Base-by-base conservation (phyloP, 2,888 invertebrate genomes). In the Drosophila falleni region DNA sequence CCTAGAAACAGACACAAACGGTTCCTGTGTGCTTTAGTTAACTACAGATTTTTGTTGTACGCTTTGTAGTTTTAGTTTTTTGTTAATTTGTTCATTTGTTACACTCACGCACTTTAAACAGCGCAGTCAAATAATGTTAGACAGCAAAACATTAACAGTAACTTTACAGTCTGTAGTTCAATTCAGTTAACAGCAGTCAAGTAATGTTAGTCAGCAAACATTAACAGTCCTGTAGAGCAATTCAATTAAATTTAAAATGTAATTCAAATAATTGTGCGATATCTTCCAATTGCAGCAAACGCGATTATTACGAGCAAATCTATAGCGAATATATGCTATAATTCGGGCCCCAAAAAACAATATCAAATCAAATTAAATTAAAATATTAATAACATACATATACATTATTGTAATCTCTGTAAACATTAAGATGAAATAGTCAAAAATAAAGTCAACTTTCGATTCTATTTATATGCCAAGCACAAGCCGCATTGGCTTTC, bases 211-310 rank as follows among this genome's bases (percentile, higher is more conserved):
- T 37, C 42, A 33, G 26, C 26, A 26, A 49, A 49, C 42, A 50
- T 16, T 33, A 66, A 55, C 51, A 64, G 53, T 51, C 19, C 29
- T 8, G 29, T 44, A 35, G 35, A 39, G 31, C 50, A 33, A 13
- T 23, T 26, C 23, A 26, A 9, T 55, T 26, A 62, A 62, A 23
- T 33, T n/a, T 49, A 33, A 49, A 54, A 62, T 44, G 44, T 80
- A 68, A 75, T 65, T 39, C 58, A 68, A 68, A 64, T 64, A 67
- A 61, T 58, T 62, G 44, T 81, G 64, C 80, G 74, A 26, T 85
- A 83, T 87, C 89, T 90, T 90, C 89, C 89, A 87, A 87, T 85
- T 90, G 71, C 91, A 91, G 89, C 89, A 91, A 87, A 82, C 89
- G 87, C 74, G 85, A 89, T 78, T 88, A 89, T 81, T 89, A 83